Conservation (phyloP, 1,140 invertebrate species). For the Drusus annulatus region DNA sequence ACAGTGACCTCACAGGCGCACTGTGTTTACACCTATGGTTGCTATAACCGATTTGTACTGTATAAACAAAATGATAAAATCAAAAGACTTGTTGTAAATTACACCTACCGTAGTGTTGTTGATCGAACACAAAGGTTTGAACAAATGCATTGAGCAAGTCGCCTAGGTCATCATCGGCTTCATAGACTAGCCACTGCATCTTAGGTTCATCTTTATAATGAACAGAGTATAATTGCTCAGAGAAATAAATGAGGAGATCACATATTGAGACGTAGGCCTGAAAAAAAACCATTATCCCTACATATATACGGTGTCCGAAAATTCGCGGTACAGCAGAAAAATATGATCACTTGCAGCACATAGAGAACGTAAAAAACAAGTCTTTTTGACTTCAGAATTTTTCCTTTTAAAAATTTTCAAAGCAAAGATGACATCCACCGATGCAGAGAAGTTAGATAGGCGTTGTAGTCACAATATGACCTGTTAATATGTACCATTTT, state of each 20-base stretch:
- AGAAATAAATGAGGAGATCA: conserved; percentile 96
- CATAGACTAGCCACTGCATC: conserved; percentile 83
- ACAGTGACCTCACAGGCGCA: too few relatives aligned
- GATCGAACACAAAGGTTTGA: conserved; percentile 93
- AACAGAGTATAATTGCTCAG: conserved; percentile 82
- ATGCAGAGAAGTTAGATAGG: too few relatives aligned
- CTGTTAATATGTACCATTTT: too few relatives aligned
- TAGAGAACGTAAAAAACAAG: too few relatives aligned
- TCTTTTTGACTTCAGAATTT: too few relatives aligned
- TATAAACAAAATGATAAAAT: conserved; percentile 23
- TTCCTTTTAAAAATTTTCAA: too few relatives aligned
- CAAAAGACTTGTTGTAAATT: neutral
- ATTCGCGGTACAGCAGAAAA: too few relatives aligned
- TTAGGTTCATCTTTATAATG: conserved; percentile 72
- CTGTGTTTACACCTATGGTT: too few relatives aligned
- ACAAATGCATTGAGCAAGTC: conserved; percentile 92
- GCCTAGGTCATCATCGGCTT: conserved; percentile 86
- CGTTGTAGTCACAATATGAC: too few relatives aligned
- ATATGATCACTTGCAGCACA: too few relatives aligned
- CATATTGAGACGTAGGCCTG: conserved; percentile 95
- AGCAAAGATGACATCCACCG: too few relatives aligned
- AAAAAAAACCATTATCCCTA: conserved; percentile 48
- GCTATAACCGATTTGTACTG: neutral
- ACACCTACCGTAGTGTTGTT: conserved; percentile 82
- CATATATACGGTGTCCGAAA: too few relatives aligned